phyloP scores from a whole-genome alignment of 37 sponge, comb jelly and placozoan genomes.

The Petrosia ficiformis region DNA sequence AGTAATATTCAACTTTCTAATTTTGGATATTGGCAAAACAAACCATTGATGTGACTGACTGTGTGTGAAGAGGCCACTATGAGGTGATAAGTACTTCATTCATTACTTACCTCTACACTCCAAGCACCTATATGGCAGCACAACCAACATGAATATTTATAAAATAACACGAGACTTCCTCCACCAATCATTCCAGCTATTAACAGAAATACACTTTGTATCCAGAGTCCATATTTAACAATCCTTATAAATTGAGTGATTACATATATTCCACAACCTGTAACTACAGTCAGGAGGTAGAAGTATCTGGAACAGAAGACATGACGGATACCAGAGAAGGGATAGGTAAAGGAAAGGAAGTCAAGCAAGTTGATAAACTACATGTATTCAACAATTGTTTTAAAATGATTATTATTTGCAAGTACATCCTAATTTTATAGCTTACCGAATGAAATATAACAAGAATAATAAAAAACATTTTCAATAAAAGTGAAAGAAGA shows the following conservation, averaged over 20 bases:
- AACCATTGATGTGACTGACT: too few species aligned
- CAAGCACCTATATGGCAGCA: slow-evolving; percentile 46
- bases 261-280: slow-evolving; percentile 34
- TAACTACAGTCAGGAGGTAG: slow-evolving; percentile 17
- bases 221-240: not conserved
- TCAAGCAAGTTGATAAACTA: too few species aligned
- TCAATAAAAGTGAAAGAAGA: too few species aligned
- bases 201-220: slow-evolving; percentile 2
- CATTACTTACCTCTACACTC: slow-evolving; percentile 44
- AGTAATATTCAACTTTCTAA: too few species aligned
- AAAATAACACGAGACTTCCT: slow-evolving; percentile 11
- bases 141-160: slow-evolving; percentile 27
- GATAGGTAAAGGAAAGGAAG: too few species aligned
- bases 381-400: not conserved
- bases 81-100: not conserved
- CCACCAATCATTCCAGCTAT: slow-evolving; percentile 36
- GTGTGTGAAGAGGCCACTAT: too few species aligned
- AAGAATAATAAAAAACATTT: too few species aligned
- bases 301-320: slow-evolving; percentile 18
- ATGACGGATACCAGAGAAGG: not conserved
- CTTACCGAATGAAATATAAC: too few species aligned
- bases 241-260: slow-evolving; percentile 15
- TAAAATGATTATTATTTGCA: not conserved
- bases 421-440: too few species aligned
- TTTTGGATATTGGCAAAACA: too few species aligned